These are phyloP conservation scores for Galeopsomyia nigrocyanea DNA, from an alignment of 2,888 invertebrate genomes.

Conservation along the genomic window DNA sequence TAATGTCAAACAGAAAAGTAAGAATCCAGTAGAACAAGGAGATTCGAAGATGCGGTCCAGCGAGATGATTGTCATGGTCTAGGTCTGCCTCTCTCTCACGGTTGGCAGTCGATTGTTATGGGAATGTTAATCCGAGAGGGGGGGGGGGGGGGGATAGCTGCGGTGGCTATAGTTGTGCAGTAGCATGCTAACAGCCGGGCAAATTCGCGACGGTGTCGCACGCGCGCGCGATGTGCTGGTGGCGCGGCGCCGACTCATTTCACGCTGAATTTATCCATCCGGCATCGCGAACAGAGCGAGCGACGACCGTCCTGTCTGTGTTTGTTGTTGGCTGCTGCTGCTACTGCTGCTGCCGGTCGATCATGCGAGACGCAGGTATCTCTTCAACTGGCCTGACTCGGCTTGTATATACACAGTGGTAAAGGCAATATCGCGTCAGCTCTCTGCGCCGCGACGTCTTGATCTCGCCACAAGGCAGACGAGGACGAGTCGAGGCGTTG, in stretches of 20 bases:
- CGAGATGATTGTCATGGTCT: neutral
- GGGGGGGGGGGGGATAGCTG: no score
- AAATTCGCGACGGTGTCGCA: conserved; percentile 22
- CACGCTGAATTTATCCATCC: conserved; percentile 35
- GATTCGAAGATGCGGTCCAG: no score
- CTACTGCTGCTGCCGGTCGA: no score
- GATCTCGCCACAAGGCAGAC: neutral
- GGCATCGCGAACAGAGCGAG: neutral
- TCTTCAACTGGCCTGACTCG: no score
- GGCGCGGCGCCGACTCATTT: conserved; percentile 22
- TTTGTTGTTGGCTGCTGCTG: no score
- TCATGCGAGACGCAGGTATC: no score
- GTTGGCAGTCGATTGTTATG: conserved; percentile 59
- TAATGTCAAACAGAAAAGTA: no score
- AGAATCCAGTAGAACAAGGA: no score
- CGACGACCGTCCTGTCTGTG: neutral
- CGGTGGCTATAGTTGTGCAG: conserved; percentile 38
- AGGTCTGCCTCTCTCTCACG: conserved; percentile 40
- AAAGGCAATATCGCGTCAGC: neutral
- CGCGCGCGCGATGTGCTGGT: neutral
- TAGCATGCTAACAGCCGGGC: conserved; percentile 39
- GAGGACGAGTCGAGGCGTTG: conserved; percentile 4
- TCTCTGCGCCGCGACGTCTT: neutral
- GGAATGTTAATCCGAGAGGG: conserved; percentile 60
- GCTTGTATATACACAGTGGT: no score